A percentile compares a stretch with the other conserved stretches of the same genome.
Conservation (phyloP, 2,888 invertebrate genomes). For the Agriopis leucophaearia region DNA sequence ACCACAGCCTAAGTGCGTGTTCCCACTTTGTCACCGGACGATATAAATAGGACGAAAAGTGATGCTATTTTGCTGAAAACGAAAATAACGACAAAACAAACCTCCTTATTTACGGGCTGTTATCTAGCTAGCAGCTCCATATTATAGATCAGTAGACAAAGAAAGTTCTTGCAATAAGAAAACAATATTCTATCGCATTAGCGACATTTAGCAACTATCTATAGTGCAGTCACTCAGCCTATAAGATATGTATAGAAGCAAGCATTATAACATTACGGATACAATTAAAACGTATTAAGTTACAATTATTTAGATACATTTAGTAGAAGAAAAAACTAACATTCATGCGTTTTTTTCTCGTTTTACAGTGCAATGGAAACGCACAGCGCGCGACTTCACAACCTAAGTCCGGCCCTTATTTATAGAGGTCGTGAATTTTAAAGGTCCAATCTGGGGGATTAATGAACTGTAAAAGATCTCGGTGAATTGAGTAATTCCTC, state of each 20-base stretch:
- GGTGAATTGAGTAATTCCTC: conserved; percentile 76
- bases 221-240: too few relatives aligned
- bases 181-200: too few relatives aligned
- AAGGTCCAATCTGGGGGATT: conserved; percentile 75
- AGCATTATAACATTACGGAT: too few relatives aligned
- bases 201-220: too few relatives aligned
- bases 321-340: not conserved
- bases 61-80: conserved; percentile 1
- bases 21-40: conserved; percentile 15
- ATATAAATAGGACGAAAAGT: conserved; percentile 16
- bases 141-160: too few relatives aligned
- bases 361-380: conserved; percentile 8
- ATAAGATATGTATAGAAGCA: too few relatives aligned
- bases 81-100: not conserved
- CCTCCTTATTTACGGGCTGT: too few relatives aligned
- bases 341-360: conserved; percentile 3
- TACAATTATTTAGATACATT: too few relatives aligned
- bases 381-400: conserved; percentile 34
- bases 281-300: too few relatives aligned
- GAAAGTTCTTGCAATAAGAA: too few relatives aligned
- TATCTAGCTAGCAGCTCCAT: too few relatives aligned
- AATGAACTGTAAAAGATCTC: conserved; percentile 83
- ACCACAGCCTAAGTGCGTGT: conserved; percentile 44
- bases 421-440: conserved; percentile 69
- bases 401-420: conserved; percentile 59